phyloP scores from a whole-genome alignment of 2,113 vertebrate species.

The Eudyptes chrysolophus region DNA sequence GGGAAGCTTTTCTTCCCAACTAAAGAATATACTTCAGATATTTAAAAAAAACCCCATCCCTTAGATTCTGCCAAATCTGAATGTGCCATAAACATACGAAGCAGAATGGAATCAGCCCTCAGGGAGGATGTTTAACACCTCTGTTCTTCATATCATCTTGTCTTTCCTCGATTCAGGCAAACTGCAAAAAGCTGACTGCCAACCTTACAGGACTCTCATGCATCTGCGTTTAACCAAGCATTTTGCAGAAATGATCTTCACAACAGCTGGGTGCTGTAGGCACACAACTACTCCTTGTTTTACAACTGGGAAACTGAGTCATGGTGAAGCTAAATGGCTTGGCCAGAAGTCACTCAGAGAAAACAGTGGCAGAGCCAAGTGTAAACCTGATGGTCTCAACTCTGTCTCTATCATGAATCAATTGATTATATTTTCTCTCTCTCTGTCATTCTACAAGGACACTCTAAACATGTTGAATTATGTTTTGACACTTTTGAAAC shows the following conservation, averaged over 20 bases:
- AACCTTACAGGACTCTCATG: conserved; percentile 13
- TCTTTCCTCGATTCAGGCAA: neutral
- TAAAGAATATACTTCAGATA: neutral
- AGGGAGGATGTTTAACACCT: conserved; percentile 31
- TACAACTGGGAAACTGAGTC: conserved; percentile 15
- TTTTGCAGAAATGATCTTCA: neutral
- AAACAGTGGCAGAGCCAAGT: neutral
- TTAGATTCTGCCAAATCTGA: neutral
- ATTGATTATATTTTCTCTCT: neutral
- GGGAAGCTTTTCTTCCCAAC: neutral
- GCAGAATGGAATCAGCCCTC: neutral
- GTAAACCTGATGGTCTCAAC: neutral
- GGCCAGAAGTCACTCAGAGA: neutral
- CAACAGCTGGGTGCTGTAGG: conserved; percentile 8
- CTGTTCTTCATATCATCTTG: conserved; percentile 22
- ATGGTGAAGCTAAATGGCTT: neutral
- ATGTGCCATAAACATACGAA: neutral
- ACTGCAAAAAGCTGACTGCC: conserved; percentile 26
- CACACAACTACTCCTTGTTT: conserved; percentile 23
- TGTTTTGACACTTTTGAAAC: conserved; percentile 28
- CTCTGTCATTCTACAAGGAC: neutral
- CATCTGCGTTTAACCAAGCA: neutral
- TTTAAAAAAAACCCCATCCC: rapidly evolving
- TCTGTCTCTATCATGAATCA: neutral
- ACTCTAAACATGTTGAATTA: neutral